Evolutionary conservation across 2,797 vertebrate species (phyloP).

Genomic region (Acipenser transmontanus): DNA sequence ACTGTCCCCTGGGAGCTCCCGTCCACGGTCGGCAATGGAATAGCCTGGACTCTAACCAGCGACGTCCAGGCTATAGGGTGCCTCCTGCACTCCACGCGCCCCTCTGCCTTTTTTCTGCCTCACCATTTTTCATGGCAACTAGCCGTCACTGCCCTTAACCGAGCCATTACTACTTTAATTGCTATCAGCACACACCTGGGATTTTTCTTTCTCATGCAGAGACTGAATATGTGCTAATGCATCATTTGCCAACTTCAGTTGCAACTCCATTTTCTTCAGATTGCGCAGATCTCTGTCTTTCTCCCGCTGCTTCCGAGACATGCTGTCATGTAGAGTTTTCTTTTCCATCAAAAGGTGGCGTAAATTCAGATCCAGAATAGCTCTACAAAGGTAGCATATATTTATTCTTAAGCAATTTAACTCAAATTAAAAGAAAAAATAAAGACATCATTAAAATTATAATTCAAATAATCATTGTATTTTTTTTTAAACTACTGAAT

Average conservation of each 20-base stretch:
- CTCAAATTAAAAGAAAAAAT: background rate
- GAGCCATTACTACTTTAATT: too few species aligned
- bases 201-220: slow-evolving; percentile 50
- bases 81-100: too few species aligned
- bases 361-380: slow-evolving; percentile 69
- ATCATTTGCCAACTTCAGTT: slow-evolving; percentile 57
- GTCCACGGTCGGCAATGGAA: too few species aligned
- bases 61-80: too few species aligned
- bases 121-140: too few species aligned
- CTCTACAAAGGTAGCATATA: slow-evolving; percentile 48
- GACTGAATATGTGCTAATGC: slow-evolving; percentile 54
- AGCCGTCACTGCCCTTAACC: too few species aligned
- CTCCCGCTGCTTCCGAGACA: slow-evolving; percentile 60
- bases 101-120: too few species aligned
- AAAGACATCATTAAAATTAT: too few species aligned
- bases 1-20: too few species aligned
- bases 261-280: slow-evolving; percentile 68
- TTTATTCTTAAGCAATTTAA: background rate
- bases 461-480: too few species aligned
- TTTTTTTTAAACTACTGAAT: too few species aligned
- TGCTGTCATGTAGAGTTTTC: slow-evolving; percentile 61
- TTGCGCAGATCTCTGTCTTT: slow-evolving; percentile 69
- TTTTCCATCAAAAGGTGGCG: slow-evolving; percentile 60
- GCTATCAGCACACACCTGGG: slow-evolving; percentile 60
- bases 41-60: too few species aligned